A percentile compares a stretch with the other conserved stretches of the same genome.
Evolutionary conservation across 92 coral and sea anemone genomes (phyloP).

Genomic region (Bergia sp.): DNA sequence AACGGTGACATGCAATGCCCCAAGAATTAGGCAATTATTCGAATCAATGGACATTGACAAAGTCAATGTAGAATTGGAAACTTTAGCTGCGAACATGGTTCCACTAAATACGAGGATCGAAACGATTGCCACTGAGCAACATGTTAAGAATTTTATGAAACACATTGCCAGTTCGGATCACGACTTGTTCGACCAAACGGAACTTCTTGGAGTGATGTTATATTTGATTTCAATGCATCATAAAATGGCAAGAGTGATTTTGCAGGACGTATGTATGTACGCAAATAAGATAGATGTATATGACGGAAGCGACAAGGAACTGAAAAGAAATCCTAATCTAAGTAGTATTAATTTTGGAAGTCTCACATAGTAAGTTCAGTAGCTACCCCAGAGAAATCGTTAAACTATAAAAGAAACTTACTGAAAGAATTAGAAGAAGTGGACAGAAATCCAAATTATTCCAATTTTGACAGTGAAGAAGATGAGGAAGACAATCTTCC

Average conservation of each 20-base stretch:
- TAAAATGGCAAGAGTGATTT: neutral
- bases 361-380: neutral
- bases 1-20: neutral
- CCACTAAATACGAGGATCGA: neutral
- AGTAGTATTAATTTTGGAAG: neutral
- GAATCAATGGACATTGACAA: neutral
- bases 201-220: neutral
- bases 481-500: no score
- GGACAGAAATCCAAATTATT: no score
- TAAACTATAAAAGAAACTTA: neutral
- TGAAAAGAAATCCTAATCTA: neutral
- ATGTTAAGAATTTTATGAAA: neutral
- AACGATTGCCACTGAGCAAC: neutral
- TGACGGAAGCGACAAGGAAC: neutral
- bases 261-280: neutral
- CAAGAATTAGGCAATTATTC: neutral
- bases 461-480: no score
- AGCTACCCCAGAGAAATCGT: neutral
- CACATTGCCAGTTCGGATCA: neutral
- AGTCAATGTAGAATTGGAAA: neutral
- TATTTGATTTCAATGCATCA: neutral
- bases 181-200: neutral
- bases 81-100: neutral
- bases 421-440: neutral
- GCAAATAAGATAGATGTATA: neutral